These are phyloP conservation scores for Cotesia chilonis DNA, from an alignment of 1,140 invertebrate species.

Conservation along the genomic window DNA sequence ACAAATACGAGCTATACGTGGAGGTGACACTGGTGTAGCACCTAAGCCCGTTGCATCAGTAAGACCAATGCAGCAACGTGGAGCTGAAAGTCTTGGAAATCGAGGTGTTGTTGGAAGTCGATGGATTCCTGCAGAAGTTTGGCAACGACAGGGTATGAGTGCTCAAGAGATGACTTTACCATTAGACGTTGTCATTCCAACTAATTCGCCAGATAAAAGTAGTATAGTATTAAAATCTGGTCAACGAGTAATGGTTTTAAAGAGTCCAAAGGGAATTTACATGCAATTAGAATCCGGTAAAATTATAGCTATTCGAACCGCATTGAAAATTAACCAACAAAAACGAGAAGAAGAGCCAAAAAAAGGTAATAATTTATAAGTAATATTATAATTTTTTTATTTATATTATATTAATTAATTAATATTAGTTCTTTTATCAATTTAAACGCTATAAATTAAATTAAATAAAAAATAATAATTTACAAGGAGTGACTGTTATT, in stretches of 20 bases:
- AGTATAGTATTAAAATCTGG: constrained; percentile 90
- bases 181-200: constrained; percentile 90
- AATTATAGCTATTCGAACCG: constrained; percentile 91
- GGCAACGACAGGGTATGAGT: constrained; percentile 91
- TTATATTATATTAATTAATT: constrained; percentile 1
- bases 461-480: too few relatives aligned
- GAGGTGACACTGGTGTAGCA: constrained; percentile 54
- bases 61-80: constrained; percentile 67
- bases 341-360: constrained; percentile 69
- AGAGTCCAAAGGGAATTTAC: constrained; percentile 94
- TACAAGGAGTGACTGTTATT: too few relatives aligned
- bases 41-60: constrained; percentile 68
- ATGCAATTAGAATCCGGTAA: constrained; percentile 95
- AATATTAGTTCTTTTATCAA: constrained; percentile 11
- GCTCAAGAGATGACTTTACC: constrained; percentile 93
- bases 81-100: constrained; percentile 59
- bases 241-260: constrained; percentile 91
- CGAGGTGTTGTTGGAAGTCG: constrained; percentile 68
- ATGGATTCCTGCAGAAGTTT: constrained; percentile 88
- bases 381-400: constrained; percentile 4
- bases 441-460: too few relatives aligned
- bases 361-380: constrained; percentile 56
- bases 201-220: constrained; percentile 85
- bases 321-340: constrained; percentile 76
- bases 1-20: constrained; percentile 62